Evolutionary conservation across 1,140 invertebrate genomes (phyloP), one percentile per base, ranked within the genome.

Genomic region (Caerostris extrusa): DNA sequence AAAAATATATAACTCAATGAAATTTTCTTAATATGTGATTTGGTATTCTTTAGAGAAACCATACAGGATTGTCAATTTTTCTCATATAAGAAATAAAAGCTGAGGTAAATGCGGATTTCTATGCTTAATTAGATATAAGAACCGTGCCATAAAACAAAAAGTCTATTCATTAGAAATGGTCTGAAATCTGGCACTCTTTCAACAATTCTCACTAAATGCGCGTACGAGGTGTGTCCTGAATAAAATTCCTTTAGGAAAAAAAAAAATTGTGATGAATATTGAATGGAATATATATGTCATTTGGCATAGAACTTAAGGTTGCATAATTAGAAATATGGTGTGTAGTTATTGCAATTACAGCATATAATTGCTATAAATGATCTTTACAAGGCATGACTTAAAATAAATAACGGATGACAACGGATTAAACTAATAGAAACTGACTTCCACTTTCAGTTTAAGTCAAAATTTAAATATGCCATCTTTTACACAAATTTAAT

Each of bases 51-150:
- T 34, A 34, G 34, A 34, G 34, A 34, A 34, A 34, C 34, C 34
- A 34, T 34, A 34, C 34, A 34, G 34, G 34, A 34, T 34, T 2
- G 34, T 34, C 34, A 34, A 34, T 34, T 34, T 34, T 34, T 34
- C 34, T 34, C 34, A 34, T 34, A 34, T 2, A 34, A 34, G 2
- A 34, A 34, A 34, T 34, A 56, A 83, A 83, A 83, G 6, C 8
- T 7, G 7, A 17, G 3, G 14, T 8, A 83, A 83, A 58, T 61
- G 19, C n/a, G 3, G 83, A 12, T 61, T 19, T 57, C 2, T 58
- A 86, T 3, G 56, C 7, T 86, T 61, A 86, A 86, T 86, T 86
- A 86, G n/a, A n/a, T 57, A 77, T 77, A 19, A 77, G 19, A 77
- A 77, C 7, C 7, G 34, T 34, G 34, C 19, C 5, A 77, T 77